Base-by-base conservation (phyloP, 1,140 invertebrate genomes). In the Scaptodrosophila lebanonensis region DNA sequence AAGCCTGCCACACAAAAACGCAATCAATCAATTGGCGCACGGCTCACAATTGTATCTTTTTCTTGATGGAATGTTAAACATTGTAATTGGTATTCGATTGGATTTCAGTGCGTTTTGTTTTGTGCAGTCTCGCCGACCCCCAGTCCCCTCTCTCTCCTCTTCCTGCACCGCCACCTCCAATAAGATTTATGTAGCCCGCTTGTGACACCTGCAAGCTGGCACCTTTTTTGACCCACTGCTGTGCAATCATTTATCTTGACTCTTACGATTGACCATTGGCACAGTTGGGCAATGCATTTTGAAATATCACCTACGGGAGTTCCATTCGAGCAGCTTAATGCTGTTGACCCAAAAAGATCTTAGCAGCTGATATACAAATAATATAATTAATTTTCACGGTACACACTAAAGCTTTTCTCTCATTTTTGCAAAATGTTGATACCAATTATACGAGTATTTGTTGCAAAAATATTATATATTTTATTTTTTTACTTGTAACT, bases 21-120 rank as follows among this genome's bases (percentile, higher is more conserved):
- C 65, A 77, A 77, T 77, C 73, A 77, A 77, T 77, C 73, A 77
- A 79, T 68, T 66, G 68, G 51, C 39, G 57, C 50, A 45, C 36
- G 43, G 50, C 29, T 51, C 47, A 25, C 8, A 25, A 25, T 4
- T 61, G 52, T 75, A 73, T 82, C 68, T 65, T 51, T 72, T 64
- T 68, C 71, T 66, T 48, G 22, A 32, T 29, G 71, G 47, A 76
- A 76, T 76, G 71, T 45, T 62, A 76, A 76, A 50, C 71, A 76
- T 76, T 76, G 66, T 76, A 76, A 76, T 76, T 77, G 69, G 54
- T 66, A 68, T 68, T 54, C 56, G 60, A 71, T 65, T 65, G 56
- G 48, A 33, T 61, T 38, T 48, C 60, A 62, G 43, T 56, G 29
- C 36, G 47, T 35, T 56, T 59, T 51, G 25, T 45, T 71, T 52